Conservation (phyloP, 23 tunicate genomes). For the Trididemnum nubilum region DNA sequence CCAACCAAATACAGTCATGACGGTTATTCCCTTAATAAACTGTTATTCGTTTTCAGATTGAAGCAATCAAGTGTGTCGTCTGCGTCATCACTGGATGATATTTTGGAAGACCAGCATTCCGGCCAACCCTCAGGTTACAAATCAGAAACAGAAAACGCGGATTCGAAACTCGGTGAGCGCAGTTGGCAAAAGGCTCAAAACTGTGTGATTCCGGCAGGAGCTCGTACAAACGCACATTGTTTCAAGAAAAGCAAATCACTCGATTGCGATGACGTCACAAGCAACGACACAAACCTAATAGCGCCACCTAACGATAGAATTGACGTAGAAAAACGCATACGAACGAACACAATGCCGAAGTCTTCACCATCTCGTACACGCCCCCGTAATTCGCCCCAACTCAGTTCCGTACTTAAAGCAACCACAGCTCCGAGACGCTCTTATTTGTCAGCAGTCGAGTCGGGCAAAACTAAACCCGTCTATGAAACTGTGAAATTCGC, state of each 20-base stretch:
- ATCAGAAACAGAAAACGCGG: constrained; percentile 57
- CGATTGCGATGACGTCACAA: constrained; percentile 7
- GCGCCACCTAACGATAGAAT: background rate
- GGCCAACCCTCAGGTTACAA: constrained; percentile 67
- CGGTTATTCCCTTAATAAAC: too few relatives aligned
- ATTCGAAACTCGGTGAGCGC: constrained; percentile 18
- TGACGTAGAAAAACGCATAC: constrained; percentile 24
- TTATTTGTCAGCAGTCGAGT: constrained; percentile 68
- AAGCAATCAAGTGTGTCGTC: constrained; percentile 52
- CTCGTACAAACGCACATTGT: background rate
- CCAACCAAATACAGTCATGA: too few relatives aligned
- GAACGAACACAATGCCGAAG: constrained; percentile 29
- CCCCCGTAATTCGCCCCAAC: background rate
- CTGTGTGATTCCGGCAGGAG: constrained; percentile 37
- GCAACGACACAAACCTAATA: background rate
- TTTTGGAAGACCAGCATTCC: constrained; percentile 39
- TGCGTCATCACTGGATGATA: constrained; percentile 61
- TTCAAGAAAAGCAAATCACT: constrained; percentile 49
- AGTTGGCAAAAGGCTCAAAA: constrained; percentile 30
- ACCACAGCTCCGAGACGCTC: constrained; percentile 68
- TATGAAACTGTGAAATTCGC: background rate
- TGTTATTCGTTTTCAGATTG: too few relatives aligned
- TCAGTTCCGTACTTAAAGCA: background rate
- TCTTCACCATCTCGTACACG: constrained; percentile 34
- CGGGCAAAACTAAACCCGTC: constrained; percentile 8